Evolutionary conservation across 2,113 vertebrate species (phyloP).

Genomic region (Cyanoliseus patagonus): DNA sequence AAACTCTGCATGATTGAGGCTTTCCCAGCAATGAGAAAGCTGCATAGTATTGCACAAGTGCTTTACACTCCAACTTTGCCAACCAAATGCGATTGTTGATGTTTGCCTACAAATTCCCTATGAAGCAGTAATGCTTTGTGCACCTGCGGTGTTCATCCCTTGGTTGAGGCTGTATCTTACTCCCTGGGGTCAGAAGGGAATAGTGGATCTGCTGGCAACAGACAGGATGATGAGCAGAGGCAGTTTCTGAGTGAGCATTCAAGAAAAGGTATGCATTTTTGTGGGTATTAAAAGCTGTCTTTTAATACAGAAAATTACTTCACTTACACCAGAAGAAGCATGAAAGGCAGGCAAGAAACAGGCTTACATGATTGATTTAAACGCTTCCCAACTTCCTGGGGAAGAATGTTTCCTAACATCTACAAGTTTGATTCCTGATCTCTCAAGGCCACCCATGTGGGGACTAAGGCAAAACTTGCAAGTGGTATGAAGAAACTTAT

Average conservation of each 20-base stretch:
- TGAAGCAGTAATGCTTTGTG: not conserved
- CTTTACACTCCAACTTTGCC: not conserved
- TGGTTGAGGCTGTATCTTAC: not conserved
- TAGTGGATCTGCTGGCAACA: not conserved
- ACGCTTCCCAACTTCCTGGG: not conserved
- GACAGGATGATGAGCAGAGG: not conserved
- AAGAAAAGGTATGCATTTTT: not conserved
- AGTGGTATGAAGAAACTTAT: not conserved
- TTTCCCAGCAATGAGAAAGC: not conserved
- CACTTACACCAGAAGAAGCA: not conserved
- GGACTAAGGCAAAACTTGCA: not conserved
- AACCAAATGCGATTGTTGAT: not conserved
- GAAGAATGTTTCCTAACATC: not conserved
- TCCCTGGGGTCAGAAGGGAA: not conserved
- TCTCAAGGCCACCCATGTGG: not conserved
- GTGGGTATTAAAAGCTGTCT: not conserved
- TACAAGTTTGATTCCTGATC: not conserved
- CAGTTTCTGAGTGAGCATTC: not conserved
- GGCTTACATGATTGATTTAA: not conserved
- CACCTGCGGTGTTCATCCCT: not conserved
- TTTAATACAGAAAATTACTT: not conserved
- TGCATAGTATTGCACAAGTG: not conserved
- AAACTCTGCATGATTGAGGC: not conserved
- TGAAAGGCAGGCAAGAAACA: not conserved
- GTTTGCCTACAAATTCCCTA: not conserved